Conservation (phyloP, 2,888 invertebrate genomes). For the Perizoma flavofasciatum region DNA sequence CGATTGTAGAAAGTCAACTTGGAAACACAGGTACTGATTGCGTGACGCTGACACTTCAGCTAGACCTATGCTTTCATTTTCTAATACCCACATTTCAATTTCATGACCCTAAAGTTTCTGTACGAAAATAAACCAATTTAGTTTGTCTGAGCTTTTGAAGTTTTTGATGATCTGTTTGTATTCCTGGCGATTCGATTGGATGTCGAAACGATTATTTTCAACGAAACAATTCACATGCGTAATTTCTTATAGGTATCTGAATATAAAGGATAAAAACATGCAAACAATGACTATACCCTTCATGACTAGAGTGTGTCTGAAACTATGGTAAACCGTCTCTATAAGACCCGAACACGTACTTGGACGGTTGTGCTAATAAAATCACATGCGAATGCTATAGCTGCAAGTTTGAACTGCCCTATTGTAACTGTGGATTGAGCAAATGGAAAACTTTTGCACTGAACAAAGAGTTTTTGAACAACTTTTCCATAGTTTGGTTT, state of each 20-base stretch:
- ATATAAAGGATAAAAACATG: too few species aligned
- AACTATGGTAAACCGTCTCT: constrained; percentile 3
- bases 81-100: background rate
- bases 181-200: too few species aligned
- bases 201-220: too few species aligned
- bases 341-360: constrained; percentile 10
- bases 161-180: too few species aligned
- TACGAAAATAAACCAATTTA: too few species aligned
- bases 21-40: background rate
- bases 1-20: too few species aligned
- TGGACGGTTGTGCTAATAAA: constrained; percentile 37
- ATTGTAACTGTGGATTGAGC: constrained; percentile 35
- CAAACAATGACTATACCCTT: too few species aligned
- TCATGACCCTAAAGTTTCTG: background rate
- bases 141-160: too few species aligned
- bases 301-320: background rate
- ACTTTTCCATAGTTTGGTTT: constrained; percentile 30
- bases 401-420: constrained; percentile 36
- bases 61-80: background rate
- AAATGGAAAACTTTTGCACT: constrained; percentile 27
- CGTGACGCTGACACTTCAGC: background rate
- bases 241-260: too few species aligned
- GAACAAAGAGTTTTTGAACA: constrained; percentile 32
- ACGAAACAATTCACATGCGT: too few species aligned
- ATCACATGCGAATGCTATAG: constrained; percentile 32